phyloP scores from a whole-genome alignment of 2,888 invertebrate genomes.

The Stegana nigrithorax region DNA sequence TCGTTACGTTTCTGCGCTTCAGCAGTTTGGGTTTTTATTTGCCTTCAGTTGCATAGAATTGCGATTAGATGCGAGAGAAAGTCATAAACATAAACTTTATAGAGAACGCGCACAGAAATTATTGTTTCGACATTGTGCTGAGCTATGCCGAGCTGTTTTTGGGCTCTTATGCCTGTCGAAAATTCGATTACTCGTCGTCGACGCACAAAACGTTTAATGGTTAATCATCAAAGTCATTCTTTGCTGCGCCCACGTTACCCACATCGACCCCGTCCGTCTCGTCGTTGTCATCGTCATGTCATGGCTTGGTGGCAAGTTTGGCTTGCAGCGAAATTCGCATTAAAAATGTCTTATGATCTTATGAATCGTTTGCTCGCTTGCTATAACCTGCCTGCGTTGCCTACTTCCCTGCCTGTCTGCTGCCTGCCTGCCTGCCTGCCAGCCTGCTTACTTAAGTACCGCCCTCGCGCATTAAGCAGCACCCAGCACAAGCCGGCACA shows the following conservation, averaged over 20 bases:
- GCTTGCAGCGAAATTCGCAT: conserved; percentile 4
- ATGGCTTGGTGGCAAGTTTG: conserved; percentile 20
- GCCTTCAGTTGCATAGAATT: conserved; percentile 30
- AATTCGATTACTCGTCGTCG: conserved; percentile 16
- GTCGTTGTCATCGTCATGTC: conserved; percentile 5
- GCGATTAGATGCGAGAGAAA: conserved; percentile 31
- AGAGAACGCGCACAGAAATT: conserved; percentile 4
- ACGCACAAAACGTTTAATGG: conserved; percentile 38
- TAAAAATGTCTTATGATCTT: conserved; percentile 20
- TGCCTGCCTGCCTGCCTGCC: too few species aligned
- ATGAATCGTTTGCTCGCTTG: conserved; percentile 11
- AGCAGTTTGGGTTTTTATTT: conserved; percentile 12
- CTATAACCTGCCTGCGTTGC: neutral
- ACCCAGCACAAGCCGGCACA: conserved; percentile 5
- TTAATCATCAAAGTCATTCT: conserved; percentile 30
- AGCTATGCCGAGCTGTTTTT: neutral
- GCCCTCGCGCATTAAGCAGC: neutral
- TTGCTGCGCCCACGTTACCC: neutral
- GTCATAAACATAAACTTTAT: conserved; percentile 24
- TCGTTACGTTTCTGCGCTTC: conserved; percentile 2
- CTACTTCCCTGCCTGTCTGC: too few species aligned
- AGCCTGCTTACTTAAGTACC: too few species aligned
- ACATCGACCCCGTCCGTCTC: too few species aligned
- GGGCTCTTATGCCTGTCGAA: too few species aligned
- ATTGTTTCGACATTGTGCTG: conserved; percentile 21